Evolutionary conservation across 2,797 vertebrate species (phyloP).

Genomic region (Tokudaia tokunoshimensis): DNA sequence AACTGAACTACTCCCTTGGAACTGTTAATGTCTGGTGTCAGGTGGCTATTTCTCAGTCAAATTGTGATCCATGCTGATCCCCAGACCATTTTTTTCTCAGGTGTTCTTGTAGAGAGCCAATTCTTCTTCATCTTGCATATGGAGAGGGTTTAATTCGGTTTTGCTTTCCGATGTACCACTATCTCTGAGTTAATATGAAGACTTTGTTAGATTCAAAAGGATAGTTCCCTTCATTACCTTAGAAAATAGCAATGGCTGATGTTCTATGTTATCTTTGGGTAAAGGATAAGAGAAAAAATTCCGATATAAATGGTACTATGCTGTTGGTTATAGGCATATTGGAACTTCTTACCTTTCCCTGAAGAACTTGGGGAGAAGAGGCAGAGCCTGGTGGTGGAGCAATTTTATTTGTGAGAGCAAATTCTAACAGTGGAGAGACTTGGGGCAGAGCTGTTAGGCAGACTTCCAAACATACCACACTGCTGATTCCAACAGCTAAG

Average conservation of each 20-base stretch:
- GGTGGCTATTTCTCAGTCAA: neutral
- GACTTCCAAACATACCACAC: slow-evolving; percentile 75
- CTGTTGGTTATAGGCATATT: slow-evolving; percentile 68
- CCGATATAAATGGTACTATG: slow-evolving; percentile 40
- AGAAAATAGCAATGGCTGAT: slow-evolving; percentile 48
- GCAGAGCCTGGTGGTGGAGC: slow-evolving; percentile 53
- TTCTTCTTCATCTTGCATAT: slow-evolving; percentile 4
- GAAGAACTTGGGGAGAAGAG: slow-evolving; percentile 58
- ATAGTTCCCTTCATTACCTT: slow-evolving; percentile 61
- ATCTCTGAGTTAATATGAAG: slow-evolving; percentile 1
- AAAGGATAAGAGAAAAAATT: slow-evolving; percentile 61
- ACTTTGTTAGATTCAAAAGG: slow-evolving; percentile 3
- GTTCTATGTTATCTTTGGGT: slow-evolving; percentile 37
- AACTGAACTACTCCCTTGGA: neutral
- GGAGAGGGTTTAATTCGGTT: neutral
- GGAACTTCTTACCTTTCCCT: slow-evolving; percentile 73
- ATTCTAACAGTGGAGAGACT: slow-evolving; percentile 79
- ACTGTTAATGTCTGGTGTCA: neutral
- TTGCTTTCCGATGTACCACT: neutral
- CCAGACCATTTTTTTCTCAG: neutral
- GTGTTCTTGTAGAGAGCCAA: neutral
- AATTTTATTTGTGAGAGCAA: slow-evolving; percentile 79
- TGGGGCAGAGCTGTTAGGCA: slow-evolving; percentile 75
- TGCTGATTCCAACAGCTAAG: slow-evolving; percentile 70
- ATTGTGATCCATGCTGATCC: slow-evolving; percentile 31